Base-by-base conservation (phyloP, 2,888 invertebrate genomes). In the Papilio elwesi region DNA sequence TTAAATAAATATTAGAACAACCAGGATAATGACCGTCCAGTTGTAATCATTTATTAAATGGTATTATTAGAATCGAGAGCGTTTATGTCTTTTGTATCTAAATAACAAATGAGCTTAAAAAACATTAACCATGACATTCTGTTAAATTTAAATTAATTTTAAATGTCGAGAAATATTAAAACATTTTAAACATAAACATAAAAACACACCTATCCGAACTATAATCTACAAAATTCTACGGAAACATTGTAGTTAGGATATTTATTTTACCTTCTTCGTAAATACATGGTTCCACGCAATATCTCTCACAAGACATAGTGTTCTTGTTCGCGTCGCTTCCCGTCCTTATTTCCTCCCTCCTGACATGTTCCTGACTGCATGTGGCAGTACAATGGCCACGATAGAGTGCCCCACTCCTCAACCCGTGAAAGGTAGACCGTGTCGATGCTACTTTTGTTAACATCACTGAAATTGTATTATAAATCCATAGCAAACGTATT, bases 1-100 rank as follows among this genome's bases (percentile, higher is more conserved):
- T 84, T 80, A 81, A 74, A 73, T 78, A 76, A 74, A 76, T 74
- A 75, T 78, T 73, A 76, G 76, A 75, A 71, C 78, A 73, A 77
- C 74, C 36, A 64, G 48, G 52, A 73, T 70, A 70, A 74, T 57
- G 48, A 48, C 70, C 43, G 52, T 65, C 52, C 66, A 75, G 73
- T 71, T 71, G 67, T 4, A n/a, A n/a, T 26, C 10, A 26, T 55
- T 16, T 26, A 26, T 6, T 53, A 16, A 69, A 76, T 62, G 66
- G 51, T 38, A 55, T 43, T 68, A 57, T 71, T 75, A 66, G 68
- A 70, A 74, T 74, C 74, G 59, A 52, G 26, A 73, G 74, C 67
- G 53, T 70, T 69, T 66, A 13, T 63, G 9, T 49, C 13, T 68
- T 47, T 68, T 47, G 15, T 16, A 63, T 47, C 9, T 43, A 43